A percentile compares a stretch with the other conserved stretches of the same genome.
phyloP scores from a whole-genome alignment of 2,797 vertebrate genomes.

The Steatocranus sp. region DNA sequence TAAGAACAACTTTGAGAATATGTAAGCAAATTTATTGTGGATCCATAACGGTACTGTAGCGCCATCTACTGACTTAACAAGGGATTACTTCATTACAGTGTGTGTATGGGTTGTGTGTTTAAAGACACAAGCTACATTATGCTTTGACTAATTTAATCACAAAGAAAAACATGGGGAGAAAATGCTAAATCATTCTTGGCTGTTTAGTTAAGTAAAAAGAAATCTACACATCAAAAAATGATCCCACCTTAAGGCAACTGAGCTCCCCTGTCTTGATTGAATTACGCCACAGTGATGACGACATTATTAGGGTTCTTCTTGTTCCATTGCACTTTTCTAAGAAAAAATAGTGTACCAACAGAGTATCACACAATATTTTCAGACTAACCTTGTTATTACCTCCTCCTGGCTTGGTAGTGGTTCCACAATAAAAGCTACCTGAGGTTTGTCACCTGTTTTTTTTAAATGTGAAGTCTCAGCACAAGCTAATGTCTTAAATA shows the following conservation, averaged over 20 bases:
- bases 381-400: neutral
- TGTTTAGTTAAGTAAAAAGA: neutral
- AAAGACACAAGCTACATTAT: neutral
- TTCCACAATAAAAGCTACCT: neutral
- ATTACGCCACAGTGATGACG: neutral
- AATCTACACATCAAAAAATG: neutral
- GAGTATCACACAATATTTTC: neutral
- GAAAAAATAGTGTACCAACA: neutral
- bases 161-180: neutral
- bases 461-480: neutral
- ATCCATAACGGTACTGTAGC: neutral
- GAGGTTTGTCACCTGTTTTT: neutral
- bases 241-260: neutral
- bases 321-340: neutral
- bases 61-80: neutral
- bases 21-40: neutral
- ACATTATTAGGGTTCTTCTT: neutral
- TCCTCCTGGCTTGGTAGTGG: neutral
- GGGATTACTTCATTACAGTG: neutral
- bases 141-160: neutral
- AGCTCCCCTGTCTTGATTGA: neutral
- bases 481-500: neutral
- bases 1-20: neutral
- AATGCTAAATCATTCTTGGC: neutral
- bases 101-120: neutral